These are phyloP conservation scores for Perizoma affinitatum DNA, from an alignment of 2,888 invertebrate genomes.

Conservation along the genomic window DNA sequence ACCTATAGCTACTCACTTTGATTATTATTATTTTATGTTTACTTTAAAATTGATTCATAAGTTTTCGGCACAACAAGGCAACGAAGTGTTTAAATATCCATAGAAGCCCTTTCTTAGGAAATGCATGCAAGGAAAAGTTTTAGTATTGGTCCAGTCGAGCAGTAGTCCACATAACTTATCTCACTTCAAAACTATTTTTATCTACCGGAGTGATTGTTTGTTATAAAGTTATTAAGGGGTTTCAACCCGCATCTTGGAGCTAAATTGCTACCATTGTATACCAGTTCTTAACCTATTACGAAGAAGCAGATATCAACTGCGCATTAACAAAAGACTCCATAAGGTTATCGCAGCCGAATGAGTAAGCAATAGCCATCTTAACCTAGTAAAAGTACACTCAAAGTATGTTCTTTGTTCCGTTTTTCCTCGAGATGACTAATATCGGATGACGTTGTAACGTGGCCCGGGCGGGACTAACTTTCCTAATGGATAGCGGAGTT, in stretches of 20 bases:
- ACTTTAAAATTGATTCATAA: too few relatives aligned
- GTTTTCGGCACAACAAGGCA: too few relatives aligned
- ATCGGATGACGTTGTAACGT: conserved; percentile 62
- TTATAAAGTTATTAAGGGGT: neutral
- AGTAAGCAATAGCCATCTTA: conserved; percentile 41
- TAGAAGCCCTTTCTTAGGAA: too few relatives aligned
- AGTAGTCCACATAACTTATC: too few relatives aligned
- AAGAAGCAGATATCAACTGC: neutral
- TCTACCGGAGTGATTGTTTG: neutral
- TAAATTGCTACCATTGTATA: neutral
- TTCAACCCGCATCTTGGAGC: neutral
- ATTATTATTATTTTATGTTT: too few relatives aligned
- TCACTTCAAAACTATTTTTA: neutral
- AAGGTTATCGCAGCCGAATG: conserved; percentile 22
- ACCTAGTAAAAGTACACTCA: conserved; percentile 41
- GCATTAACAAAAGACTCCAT: conserved; percentile 11
- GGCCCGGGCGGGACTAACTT: conserved; percentile 60
- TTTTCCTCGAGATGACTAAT: conserved; percentile 69
- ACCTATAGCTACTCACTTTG: too few relatives aligned
- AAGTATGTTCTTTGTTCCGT: conserved; percentile 59
- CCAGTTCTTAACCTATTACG: neutral
- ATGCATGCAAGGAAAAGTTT: too few relatives aligned
- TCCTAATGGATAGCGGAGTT: conserved; percentile 73
- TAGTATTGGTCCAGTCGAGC: too few relatives aligned
- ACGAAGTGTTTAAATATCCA: too few relatives aligned